Evolutionary conservation across 2,797 vertebrate genomes (phyloP).

Genomic region (Florisuga fusca): DNA sequence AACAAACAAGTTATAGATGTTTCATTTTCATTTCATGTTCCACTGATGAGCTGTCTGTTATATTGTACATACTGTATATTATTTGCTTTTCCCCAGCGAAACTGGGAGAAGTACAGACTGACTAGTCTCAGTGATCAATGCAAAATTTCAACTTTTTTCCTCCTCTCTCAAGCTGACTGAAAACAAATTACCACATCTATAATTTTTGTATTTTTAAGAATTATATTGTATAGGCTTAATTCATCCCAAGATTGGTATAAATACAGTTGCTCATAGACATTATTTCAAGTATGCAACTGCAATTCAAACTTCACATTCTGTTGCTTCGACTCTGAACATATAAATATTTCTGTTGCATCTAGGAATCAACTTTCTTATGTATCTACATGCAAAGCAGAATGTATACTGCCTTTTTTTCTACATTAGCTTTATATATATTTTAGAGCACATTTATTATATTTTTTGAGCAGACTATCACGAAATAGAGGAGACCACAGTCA

Average conservation of each 20-base stretch:
- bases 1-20: slow-evolving; percentile 60
- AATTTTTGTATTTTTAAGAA: neutral
- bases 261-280: neutral
- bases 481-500: neutral
- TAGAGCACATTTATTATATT: neutral
- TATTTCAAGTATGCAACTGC: neutral
- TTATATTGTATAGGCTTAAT: neutral
- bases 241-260: neutral
- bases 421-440: neutral
- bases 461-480: neutral
- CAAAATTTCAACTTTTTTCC: neutral
- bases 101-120: slow-evolving; percentile 7
- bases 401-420: neutral
- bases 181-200: slow-evolving; percentile 7
- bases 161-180: neutral
- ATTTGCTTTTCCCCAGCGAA: slow-evolving; percentile 55
- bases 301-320: neutral
- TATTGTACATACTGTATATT: neutral
- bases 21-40: slow-evolving; percentile 47
- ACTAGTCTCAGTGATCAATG: neutral
- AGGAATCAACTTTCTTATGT: neutral
- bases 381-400: neutral
- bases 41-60: slow-evolving; percentile 57
- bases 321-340: neutral
- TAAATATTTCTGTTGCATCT: neutral